Conservation (phyloP, 1,140 invertebrate genomes). For the Aphelenchoides avenae region DNA sequence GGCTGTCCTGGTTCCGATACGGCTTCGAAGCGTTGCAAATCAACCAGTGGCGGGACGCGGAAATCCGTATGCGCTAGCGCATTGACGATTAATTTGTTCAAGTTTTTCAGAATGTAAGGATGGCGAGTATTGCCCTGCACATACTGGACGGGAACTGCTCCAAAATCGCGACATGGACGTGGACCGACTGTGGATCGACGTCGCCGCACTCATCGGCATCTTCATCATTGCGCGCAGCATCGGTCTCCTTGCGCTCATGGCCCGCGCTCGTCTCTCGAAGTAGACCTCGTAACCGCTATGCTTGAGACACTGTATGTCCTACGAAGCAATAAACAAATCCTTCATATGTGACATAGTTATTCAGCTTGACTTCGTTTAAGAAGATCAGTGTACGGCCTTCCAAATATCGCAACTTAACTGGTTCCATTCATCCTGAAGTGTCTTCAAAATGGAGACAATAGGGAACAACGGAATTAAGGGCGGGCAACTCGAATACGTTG, state of each 20-base stretch:
- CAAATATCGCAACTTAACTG: too few species aligned
- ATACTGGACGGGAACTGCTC: not conserved
- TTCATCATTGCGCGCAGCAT: not conserved
- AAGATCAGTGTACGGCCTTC: too few species aligned
- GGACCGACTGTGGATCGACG: not conserved
- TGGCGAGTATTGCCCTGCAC: not conserved
- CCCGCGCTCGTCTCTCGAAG: not conserved
- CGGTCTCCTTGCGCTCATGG: not conserved
- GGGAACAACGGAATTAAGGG: too few species aligned
- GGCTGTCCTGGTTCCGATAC: constrained; percentile 19
- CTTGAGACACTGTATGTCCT: too few species aligned
- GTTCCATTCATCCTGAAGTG: too few species aligned
- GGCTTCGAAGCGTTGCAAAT: constrained; percentile 12
- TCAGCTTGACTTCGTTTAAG: too few species aligned
- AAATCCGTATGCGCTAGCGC: not conserved
- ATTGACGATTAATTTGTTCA: not conserved
- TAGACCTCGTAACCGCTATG: not conserved
- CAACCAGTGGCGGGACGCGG: constrained; percentile 11
- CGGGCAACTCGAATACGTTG: too few species aligned
- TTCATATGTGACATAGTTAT: too few species aligned
- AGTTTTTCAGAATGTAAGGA: not conserved
- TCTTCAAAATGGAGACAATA: too few species aligned
- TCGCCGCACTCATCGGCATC: not conserved
- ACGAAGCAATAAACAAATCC: too few species aligned
- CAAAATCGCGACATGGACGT: constrained; percentile 4